A percentile compares a stretch with the other conserved stretches of the same genome.
These are phyloP conservation scores for Paramormyrops kingsleyae DNA, from an alignment of 2,113 vertebrate species.

Conservation along the genomic window DNA sequence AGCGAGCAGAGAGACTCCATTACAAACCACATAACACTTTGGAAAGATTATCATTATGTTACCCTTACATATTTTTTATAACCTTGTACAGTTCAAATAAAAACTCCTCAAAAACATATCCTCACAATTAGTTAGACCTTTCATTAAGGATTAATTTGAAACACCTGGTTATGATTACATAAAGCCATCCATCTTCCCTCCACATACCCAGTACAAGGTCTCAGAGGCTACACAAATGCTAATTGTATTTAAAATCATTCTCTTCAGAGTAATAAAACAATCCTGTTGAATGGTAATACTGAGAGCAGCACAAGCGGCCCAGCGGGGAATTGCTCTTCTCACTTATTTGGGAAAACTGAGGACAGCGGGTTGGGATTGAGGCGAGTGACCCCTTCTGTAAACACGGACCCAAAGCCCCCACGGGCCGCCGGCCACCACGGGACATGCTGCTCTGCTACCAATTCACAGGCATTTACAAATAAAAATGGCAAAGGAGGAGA, in stretches of 20 bases:
- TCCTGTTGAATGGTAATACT: neutral
- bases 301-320: neutral
- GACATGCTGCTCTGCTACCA: neutral
- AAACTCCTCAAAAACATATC: neutral
- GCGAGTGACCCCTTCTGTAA: neutral
- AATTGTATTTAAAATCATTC: neutral
- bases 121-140: neutral
- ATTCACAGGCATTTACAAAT: neutral
- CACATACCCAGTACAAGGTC: neutral
- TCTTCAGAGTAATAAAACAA: neutral
- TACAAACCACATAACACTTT: neutral
- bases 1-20: neutral
- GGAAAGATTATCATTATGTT: neutral
- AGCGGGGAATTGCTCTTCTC: neutral
- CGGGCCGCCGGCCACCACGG: neutral
- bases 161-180: neutral
- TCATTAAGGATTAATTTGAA: neutral
- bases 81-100: neutral
- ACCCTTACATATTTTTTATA: neutral
- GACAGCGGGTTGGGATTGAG: neutral
- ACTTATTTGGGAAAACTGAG: neutral
- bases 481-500: neutral
- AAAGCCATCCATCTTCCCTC: neutral
- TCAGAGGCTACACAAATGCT: neutral
- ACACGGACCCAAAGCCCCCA: neutral